A percentile compares a stretch with the other conserved stretches of the same genome.
These are phyloP conservation scores for Machaerirhynchus nigripectus DNA, from an alignment of 2,113 vertebrate species.

Conservation along the genomic window DNA sequence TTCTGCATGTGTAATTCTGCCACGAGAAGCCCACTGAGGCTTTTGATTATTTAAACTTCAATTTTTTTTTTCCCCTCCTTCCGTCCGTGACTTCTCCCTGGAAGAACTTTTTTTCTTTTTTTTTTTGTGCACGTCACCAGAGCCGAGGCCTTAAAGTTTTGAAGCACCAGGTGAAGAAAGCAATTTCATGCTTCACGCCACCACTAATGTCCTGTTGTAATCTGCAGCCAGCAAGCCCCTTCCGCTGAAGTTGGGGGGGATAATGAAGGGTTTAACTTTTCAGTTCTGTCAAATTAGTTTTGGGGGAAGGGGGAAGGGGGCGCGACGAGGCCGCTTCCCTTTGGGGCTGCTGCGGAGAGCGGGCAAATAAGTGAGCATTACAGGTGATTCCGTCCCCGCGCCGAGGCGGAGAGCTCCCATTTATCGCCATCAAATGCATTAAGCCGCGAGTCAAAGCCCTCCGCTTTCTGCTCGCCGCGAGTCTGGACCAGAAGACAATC, in stretches of 20 bases:
- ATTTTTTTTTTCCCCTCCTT: not conserved
- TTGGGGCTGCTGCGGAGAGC: not conserved
- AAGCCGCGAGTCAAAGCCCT: constrained; percentile 67
- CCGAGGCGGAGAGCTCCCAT: constrained; percentile 70
- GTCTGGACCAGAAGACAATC: constrained; percentile 82
- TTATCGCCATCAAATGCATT: constrained; percentile 76
- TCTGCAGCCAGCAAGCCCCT: constrained; percentile 73
- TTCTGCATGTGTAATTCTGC: not conserved
- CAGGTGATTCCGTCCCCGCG: constrained; percentile 51
- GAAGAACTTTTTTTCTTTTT: not conserved
- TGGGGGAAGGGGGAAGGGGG: not conserved
- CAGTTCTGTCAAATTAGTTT: constrained; percentile 76
- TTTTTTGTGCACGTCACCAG: fast-evolving
- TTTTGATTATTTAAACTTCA: not conserved
- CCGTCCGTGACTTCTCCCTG: not conserved
- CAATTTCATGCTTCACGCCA: constrained; percentile 82
- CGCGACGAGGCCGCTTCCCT: constrained; percentile 42
- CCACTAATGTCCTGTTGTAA: constrained; percentile 73
- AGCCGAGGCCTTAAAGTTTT: constrained; percentile 55
- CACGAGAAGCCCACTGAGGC: not conserved
- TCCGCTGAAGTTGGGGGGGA: constrained; percentile 74
- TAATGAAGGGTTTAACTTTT: constrained; percentile 77
- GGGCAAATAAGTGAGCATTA: constrained; percentile 64
- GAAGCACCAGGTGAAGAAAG: constrained; percentile 76
- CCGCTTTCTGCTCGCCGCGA: constrained; percentile 75